phyloP scores from a whole-genome alignment of 1,140 invertebrate genomes.

The Penaeus vannamei region DNA sequence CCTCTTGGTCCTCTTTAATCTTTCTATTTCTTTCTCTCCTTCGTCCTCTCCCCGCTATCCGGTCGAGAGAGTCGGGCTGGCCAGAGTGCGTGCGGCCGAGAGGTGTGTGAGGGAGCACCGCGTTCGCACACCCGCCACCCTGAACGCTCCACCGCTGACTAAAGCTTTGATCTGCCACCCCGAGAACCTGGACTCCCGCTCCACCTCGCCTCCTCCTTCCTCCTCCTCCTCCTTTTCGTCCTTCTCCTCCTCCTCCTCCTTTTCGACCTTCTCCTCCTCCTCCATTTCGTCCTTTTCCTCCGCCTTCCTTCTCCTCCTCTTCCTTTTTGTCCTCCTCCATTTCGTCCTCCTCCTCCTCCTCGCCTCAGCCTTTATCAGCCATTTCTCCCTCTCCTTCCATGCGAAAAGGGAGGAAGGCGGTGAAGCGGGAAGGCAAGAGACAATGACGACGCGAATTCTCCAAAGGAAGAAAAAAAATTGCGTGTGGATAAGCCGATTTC shows the following conservation, averaged over 20 bases:
- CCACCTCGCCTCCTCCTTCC: slow-evolving; percentile 10
- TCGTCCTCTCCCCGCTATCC: too few species aligned
- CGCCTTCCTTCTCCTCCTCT: background rate
- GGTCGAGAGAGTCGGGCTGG: background rate
- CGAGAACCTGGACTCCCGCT: background rate
- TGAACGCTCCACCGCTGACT: slow-evolving; percentile 34
- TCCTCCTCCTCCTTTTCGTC: slow-evolving; percentile 4
- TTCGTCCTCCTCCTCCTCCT: background rate
- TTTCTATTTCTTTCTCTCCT: too few species aligned
- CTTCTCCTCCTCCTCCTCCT: background rate
- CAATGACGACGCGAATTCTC: too few species aligned
- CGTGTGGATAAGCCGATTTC: too few species aligned
- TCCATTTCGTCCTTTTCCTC: background rate
- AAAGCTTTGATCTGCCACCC: slow-evolving; percentile 26
- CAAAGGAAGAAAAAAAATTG: too few species aligned
- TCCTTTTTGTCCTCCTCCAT: background rate
- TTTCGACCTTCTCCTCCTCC: background rate
- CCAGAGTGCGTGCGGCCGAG: slow-evolving; percentile 1
- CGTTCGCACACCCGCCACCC: slow-evolving; percentile 38
- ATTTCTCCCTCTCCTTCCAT: too few species aligned
- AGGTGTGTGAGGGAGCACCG: slow-evolving; percentile 10
- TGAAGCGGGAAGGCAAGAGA: too few species aligned
- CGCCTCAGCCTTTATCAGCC: too few species aligned
- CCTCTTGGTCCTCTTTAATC: too few species aligned
- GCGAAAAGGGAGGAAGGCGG: too few species aligned